Evolutionary conservation across 1,140 invertebrate species (phyloP), one percentile per base, ranked within the genome.

Genomic region (Helicoverpa zea): DNA sequence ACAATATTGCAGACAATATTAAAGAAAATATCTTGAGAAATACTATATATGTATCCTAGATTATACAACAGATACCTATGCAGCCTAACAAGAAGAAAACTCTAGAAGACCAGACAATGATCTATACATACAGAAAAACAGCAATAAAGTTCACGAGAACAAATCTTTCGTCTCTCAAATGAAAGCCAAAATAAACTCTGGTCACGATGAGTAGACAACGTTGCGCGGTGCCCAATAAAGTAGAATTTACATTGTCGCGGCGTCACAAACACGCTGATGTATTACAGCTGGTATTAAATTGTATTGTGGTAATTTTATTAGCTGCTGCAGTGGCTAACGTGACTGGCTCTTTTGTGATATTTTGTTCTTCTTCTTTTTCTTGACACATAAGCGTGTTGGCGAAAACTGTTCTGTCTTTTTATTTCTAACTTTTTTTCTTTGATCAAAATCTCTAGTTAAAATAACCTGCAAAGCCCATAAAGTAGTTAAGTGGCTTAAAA

Each of bases 201-300:
- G 64, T 72, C 68, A 72, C 49, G 68, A 72, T 72, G 68, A 72
- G 68, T 72, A 52, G 68, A 52, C 68, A 72, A 9, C 13, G 49
- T 30, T 2, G 23, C n/a, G 23, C 49, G 68, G 68, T 52, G 12
- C 49, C 66, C 23, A 72, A 72, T 72, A 72, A 52, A 72, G 68
- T 30, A 54, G 68, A 72, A 72, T 72, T 72, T 54, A 72, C 68
- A 72, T 72, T 72, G 68, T 72, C 68, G 68, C 68, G 68, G 49
- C 49, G 68, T 72, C 68, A 72, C 68, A 72, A 30, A 72, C 68
- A 52, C 49, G 68, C 47, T 72, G 68, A 72, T 72, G 49, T 30
- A 72, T 72, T 72, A 54, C 68, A 29, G 5, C 64, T 43, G 64
- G 68, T 72, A 63, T 68, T 54, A 72, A 13, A 72, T 52, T 23